These are phyloP conservation scores for Scaptomyza polygonia DNA, from an alignment of 2,888 invertebrate species.

Conservation along the genomic window DNA sequence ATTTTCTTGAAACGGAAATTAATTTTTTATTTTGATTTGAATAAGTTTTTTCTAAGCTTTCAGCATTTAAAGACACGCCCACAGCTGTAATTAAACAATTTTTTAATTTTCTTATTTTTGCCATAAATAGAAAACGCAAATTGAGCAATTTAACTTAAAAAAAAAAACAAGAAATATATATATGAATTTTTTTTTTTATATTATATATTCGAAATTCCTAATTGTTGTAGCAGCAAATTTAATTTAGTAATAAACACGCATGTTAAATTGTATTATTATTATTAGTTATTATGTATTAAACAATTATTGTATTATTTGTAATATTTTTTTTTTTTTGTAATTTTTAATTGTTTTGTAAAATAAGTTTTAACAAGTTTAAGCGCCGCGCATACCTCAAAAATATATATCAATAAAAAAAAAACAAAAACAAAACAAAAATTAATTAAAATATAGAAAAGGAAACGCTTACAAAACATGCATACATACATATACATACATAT, in stretches of 20 bases:
- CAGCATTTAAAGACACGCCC: constrained; percentile 60
- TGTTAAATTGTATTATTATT: constrained; percentile 47
- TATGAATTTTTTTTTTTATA: constrained; percentile 14
- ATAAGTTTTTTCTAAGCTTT: constrained; percentile 32
- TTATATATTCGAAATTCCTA: constrained; percentile 59
- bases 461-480: constrained; percentile 44
- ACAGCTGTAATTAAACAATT: too few species aligned
- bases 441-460: constrained; percentile 25
- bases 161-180: neutral
- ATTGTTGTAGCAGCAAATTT: constrained; percentile 75
- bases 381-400: constrained; percentile 50
- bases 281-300: constrained; percentile 19
- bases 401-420: constrained; percentile 7
- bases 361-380: constrained; percentile 29
- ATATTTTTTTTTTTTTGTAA: constrained; percentile 42
- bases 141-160: neutral
- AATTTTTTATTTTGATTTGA: neutral
- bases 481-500: constrained; percentile 13
- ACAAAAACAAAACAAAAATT: neutral
- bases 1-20: neutral
- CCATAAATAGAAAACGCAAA: constrained; percentile 35
- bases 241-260: constrained; percentile 40
- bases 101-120: too few species aligned
- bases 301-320: constrained; percentile 40
- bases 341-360: constrained; percentile 16